Conservation (phyloP, 2,113 vertebrate species). For the Ailuropoda melanoleuca region DNA sequence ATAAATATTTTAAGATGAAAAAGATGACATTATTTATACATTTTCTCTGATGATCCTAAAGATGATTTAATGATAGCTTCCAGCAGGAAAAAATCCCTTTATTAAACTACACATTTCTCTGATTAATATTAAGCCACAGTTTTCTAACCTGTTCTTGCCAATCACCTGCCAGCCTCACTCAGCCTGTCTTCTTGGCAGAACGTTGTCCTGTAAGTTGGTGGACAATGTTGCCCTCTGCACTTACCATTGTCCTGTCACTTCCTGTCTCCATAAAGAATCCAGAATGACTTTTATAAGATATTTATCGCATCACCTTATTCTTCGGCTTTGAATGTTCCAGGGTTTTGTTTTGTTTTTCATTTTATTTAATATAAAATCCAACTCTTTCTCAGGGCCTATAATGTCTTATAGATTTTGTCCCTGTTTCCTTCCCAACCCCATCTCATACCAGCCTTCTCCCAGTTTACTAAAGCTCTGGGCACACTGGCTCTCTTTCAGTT, state of each 20-base stretch:
- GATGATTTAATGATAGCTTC: conserved; percentile 52
- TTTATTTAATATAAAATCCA: background rate
- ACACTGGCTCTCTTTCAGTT: background rate
- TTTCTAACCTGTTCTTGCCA: conserved; percentile 7
- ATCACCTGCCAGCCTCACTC: background rate
- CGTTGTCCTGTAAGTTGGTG: background rate
- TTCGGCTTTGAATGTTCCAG: background rate
- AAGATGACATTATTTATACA: conserved; percentile 8
- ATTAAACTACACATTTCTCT: conserved; percentile 57
- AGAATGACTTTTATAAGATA: background rate
- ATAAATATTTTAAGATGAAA: conserved; percentile 59
- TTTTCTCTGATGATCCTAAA: conserved; percentile 27
- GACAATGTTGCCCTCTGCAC: background rate
- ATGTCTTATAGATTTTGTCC: background rate
- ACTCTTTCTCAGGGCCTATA: background rate
- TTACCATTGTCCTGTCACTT: background rate
- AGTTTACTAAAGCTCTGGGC: background rate
- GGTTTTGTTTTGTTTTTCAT: background rate
- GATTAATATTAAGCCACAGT: background rate
- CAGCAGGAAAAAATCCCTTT: background rate
- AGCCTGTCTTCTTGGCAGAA: background rate
- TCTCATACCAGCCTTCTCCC: background rate
- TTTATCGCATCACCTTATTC: background rate
- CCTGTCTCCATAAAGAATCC: background rate
- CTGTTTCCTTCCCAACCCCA: too few relatives aligned